Evolutionary conservation across 1,140 invertebrate genomes (phyloP), one percentile per base, ranked within the genome.

Genomic region (Lanistes nyassanus): DNA sequence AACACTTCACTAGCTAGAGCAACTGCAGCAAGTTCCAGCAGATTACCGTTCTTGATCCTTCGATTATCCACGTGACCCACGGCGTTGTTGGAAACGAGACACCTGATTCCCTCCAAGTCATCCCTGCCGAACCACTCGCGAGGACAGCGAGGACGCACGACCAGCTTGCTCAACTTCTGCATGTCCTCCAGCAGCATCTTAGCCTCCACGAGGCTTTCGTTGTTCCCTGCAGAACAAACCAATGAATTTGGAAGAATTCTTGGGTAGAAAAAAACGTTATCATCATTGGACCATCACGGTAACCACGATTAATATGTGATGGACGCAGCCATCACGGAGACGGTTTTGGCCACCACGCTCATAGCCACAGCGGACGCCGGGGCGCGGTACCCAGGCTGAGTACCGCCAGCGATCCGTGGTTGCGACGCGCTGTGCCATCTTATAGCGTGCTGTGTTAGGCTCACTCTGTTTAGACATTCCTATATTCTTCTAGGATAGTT

Each of bases 91-190:
- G 76, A 60, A 23, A 78, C 62, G 34, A 80, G 39, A 47, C 71
- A 39, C 71, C 74, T 76, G 51, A 80, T 71, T 13, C 74, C 76
- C 37, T 37, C 31, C 13, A 9, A 1, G 42, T 71, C 74, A 55
- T 71, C 42, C 53, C 60, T 74, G 55, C 79, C 79, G 62, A 76
- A 60, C 79, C 79, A 80, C 69, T 80, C 79, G 29, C 64, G 60
- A 21, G 77, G 79, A 21, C 31, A 68, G 58, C 72, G 58, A 42
- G 77, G 68, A 42, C 58, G 71, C 9, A 55, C 23, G 29, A 79
- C 65, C 19, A 62, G 34, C 66, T 74, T 79, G 66, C 56, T 77
- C 5, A 64, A 13, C 42, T 78, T 78, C 47, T 74, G 58, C 34
- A 80, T 36, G 16, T 76, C 37, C 23, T 76, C 71, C 67, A 64